A percentile compares a stretch with the other conserved stretches of the same genome.
Evolutionary conservation across 2,888 invertebrate species (phyloP).

Genomic region (Hypselothyrea guttata): DNA sequence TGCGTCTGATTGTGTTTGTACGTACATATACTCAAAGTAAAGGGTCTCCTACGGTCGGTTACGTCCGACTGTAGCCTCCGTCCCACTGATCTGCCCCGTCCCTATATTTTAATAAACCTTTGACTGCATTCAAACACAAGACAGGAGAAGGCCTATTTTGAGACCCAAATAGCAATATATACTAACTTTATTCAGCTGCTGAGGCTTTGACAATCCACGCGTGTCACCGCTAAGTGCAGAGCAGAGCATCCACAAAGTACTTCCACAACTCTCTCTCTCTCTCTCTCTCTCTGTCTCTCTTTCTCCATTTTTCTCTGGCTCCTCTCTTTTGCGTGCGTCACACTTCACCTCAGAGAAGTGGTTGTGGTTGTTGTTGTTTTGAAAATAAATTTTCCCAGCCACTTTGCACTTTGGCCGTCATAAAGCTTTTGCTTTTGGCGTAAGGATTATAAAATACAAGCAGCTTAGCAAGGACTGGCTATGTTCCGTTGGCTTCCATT

Average conservation of each 20-base stretch:
- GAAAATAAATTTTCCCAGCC: conserved; percentile 63
- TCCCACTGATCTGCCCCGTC: too few species aligned
- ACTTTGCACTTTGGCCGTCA: conserved; percentile 60
- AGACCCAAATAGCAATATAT: not conserved
- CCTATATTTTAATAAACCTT: too few species aligned
- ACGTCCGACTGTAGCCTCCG: too few species aligned
- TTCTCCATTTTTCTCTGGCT: not conserved
- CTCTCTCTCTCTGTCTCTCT: too few species aligned
- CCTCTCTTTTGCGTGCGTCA: conserved; percentile 19
- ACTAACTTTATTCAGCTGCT: conserved; percentile 8
- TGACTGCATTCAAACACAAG: too few species aligned
- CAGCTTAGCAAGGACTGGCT: conserved; percentile 58
- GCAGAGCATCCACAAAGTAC: conserved; percentile 10
- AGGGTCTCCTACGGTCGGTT: too few species aligned
- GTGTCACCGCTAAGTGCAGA: conserved; percentile 42
- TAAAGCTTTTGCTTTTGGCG: conserved; percentile 56
- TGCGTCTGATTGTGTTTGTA: too few species aligned
- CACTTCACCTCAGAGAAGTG: conserved; percentile 12
- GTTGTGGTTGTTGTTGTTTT: conserved; percentile 37
- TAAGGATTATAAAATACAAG: conserved; percentile 70
- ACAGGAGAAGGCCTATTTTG: too few species aligned
- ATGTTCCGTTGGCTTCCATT: not conserved
- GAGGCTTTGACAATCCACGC: conserved; percentile 62
- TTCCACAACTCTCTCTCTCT: not conserved
- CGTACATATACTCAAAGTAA: too few species aligned